Percentiles rank a stretch among this genome's conserved stretches.
Evolutionary conservation across 2,888 invertebrate species (phyloP).

Genomic region (Chymomyza procnemis): DNA sequence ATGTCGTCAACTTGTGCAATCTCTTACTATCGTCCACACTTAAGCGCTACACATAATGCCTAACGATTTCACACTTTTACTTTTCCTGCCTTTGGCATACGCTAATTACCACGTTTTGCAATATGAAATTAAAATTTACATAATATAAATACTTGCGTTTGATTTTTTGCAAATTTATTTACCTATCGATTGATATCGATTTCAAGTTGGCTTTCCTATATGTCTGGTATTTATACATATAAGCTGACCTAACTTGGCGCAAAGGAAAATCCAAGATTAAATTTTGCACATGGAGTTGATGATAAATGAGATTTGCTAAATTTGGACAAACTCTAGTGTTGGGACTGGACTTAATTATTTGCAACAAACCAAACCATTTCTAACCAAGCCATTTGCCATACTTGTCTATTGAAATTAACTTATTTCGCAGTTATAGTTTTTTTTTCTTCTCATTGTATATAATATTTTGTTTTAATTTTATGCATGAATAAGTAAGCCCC

Average conservation of each 20-base stretch:
- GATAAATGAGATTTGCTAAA: slow-evolving; percentile 16
- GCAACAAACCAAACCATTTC: no score
- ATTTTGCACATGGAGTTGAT: slow-evolving; percentile 43
- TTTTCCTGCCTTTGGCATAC: slow-evolving; percentile 35
- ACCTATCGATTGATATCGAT: background rate
- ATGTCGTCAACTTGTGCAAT: background rate
- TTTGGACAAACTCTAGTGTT: background rate
- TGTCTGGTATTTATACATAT: no score
- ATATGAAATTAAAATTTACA: slow-evolving; percentile 60
- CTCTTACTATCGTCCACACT: slow-evolving; percentile 18
- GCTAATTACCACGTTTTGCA: slow-evolving; percentile 11
- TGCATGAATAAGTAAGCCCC: no score
- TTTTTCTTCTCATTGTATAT: no score
- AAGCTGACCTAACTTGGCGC: slow-evolving; percentile 5
- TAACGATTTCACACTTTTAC: slow-evolving; percentile 61
- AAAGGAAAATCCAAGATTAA: background rate
- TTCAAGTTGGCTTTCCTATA: slow-evolving; percentile 56
- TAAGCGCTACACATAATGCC: slow-evolving; percentile 40
- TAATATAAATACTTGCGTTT: slow-evolving; percentile 46
- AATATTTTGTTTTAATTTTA: no score
- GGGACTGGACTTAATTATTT: background rate
- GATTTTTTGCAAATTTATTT: slow-evolving; percentile 42
- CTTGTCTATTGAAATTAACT: no score
- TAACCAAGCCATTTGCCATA: no score
- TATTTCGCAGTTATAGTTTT: no score